Evolutionary conservation across 53 echinoderm and acorn worm species (phyloP).

Genomic region (Glandiceps talaboti): DNA sequence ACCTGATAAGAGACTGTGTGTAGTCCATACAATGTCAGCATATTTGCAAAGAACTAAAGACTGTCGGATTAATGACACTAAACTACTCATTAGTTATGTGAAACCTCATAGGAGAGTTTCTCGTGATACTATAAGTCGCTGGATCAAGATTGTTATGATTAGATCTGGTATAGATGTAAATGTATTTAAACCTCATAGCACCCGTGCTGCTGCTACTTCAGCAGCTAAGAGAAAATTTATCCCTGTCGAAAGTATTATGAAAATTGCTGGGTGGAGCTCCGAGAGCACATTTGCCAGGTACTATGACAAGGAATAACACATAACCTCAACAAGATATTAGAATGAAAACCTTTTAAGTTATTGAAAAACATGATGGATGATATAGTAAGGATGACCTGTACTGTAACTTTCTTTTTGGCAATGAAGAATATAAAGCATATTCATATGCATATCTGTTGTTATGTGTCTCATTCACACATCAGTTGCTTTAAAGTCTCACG

Average conservation of each 20-base stretch:
- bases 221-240: constrained; percentile 9
- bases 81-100: constrained; percentile 10
- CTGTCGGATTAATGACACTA: not conserved
- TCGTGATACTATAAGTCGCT: constrained; percentile 13
- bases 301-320: too few relatives aligned
- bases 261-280: constrained; percentile 10
- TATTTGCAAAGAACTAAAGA: constrained; percentile 7
- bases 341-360: too few relatives aligned
- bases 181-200: constrained; percentile 25
- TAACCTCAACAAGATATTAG: too few relatives aligned
- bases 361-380: too few relatives aligned
- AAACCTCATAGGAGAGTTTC: constrained; percentile 13
- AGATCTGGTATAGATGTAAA: constrained; percentile 14
- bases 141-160: constrained; percentile 4
- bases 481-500: too few relatives aligned
- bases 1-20: constrained; percentile 9
- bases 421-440: too few relatives aligned
- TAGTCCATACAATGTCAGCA: constrained; percentile 4
- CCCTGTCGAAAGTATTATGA: constrained; percentile 10
- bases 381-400: too few relatives aligned
- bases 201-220: constrained; percentile 11
- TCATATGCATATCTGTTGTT: too few relatives aligned
- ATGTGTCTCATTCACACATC: too few relatives aligned
- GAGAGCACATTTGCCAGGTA: constrained; percentile 20
- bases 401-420: too few relatives aligned